These are phyloP conservation scores for Pseudocheirus occidentalis DNA, from an alignment of 2,797 vertebrate genomes.

Conservation along the genomic window DNA sequence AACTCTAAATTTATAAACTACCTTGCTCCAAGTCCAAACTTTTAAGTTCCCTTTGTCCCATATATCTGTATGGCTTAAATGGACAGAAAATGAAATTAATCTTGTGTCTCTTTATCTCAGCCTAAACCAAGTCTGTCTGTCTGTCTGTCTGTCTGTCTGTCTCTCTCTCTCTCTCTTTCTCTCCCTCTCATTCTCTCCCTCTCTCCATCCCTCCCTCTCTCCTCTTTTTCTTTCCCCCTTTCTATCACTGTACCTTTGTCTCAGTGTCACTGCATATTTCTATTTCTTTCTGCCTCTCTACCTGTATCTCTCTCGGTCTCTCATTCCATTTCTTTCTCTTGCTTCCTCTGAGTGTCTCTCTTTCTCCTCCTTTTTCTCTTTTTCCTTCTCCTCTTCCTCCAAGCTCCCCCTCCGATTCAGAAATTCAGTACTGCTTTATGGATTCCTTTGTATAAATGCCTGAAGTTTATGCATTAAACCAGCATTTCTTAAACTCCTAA, in stretches of 20 bases:
- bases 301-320: not conserved
- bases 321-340: not conserved
- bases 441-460: not conserved
- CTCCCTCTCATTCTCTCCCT: too few species aligned
- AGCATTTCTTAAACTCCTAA: not conserved
- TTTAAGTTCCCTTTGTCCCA: not conserved
- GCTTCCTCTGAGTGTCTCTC: too few species aligned
- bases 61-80: not conserved
- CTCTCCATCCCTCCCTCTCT: too few species aligned
- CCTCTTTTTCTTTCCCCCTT: too few species aligned
- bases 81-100: not conserved
- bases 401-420: not conserved
- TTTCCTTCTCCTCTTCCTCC: not conserved
- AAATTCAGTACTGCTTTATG: not conserved
- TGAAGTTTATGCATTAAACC: not conserved
- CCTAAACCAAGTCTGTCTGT: not conserved
- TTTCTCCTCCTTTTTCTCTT: rapidly evolving
- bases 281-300: not conserved
- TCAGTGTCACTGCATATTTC: too few species aligned
- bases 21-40: not conserved
- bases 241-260: not conserved
- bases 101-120: not conserved
- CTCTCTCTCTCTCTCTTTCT: too few species aligned
- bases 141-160: too few species aligned
- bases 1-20: not conserved